Base-by-base conservation (phyloP, 2,797 vertebrate species). In the Pipistrellus pygmaeus region DNA sequence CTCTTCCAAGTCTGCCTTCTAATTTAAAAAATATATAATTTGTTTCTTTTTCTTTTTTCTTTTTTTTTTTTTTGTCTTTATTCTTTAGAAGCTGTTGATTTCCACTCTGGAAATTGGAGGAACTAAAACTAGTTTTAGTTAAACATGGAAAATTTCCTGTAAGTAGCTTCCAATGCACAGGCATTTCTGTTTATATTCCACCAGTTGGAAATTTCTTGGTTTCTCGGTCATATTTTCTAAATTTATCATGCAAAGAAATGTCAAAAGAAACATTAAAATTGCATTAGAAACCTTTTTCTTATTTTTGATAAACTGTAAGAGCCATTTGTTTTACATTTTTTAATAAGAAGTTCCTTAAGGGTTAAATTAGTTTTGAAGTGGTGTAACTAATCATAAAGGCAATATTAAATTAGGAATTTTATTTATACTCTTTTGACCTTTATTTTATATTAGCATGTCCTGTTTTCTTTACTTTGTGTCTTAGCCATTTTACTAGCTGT, bases 401-500 rank as follows among this genome's bases (percentile, higher is more conserved):
- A 97, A 90, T 76, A 44, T 93, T 93, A 91, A 96, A 87, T 92
- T 94, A 86, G 83, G 66, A 94, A 88, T 88, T 94, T 92, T 82
- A 86, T 91, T 96, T 94, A 72, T 18, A 86, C 90, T 96, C 78
- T 82, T 96, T 87, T 96, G 92, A 95, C 95, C 93, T 96, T 93
- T 93, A 77, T 77, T 93, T 93, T 78, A 38, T 80, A 92, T 95
- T 88, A 84, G 55, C 64, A 77, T 92, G 60, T 76, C 44, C 73
- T 93, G 83, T 81, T 95, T 95, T 93, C 53, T 76, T 91, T 88
- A 53, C 48, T 68, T 93, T 72, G 53, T 41, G 10, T 18, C 17
- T 84, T 13, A 89, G 78, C 9, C 35, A 68, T 94, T 96, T 96
- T 78, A 88, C 48, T 46, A 57, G 71, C n/a, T 66, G 8, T 81